Conservation (phyloP, 2,888 invertebrate genomes). For the Neoscelio sp. region DNA sequence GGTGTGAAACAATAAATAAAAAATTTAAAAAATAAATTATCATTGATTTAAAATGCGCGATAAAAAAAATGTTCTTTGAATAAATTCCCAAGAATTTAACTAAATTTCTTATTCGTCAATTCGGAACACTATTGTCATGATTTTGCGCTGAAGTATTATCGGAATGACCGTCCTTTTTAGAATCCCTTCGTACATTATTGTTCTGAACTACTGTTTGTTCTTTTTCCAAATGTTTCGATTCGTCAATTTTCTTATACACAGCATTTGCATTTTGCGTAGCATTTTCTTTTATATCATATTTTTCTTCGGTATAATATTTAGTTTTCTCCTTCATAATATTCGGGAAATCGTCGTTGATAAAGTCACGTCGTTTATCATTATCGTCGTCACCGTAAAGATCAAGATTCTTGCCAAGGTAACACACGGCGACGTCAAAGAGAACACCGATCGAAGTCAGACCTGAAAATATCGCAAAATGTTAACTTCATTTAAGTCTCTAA, state of each 20-base stretch:
- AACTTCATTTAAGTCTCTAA: no score
- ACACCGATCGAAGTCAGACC: constrained; percentile 85
- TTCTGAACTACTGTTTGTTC: constrained; percentile 35
- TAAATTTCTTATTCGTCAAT: constrained; percentile 21
- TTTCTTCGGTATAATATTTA: constrained; percentile 53
- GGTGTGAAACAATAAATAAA: constrained; percentile 31
- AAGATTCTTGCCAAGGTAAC: constrained; percentile 85
- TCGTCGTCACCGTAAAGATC: constrained; percentile 85
- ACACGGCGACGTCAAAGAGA: constrained; percentile 86
- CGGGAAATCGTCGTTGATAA: constrained; percentile 71
- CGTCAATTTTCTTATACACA: constrained; percentile 53
- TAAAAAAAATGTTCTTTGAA: constrained; percentile 4
- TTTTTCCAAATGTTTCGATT: constrained; percentile 27
- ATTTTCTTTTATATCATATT: constrained; percentile 28
- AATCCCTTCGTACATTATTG: constrained; percentile 32
- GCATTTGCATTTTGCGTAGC: constrained; percentile 38
- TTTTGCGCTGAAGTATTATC: constrained; percentile 15
- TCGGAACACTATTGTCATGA: constrained; percentile 49
- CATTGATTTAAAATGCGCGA: constrained; percentile 11
- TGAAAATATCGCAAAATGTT: no score
- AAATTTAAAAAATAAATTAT: constrained; percentile 30
- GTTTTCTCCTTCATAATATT: constrained; percentile 54
- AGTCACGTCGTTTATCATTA: constrained; percentile 76
- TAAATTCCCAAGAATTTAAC: constrained; percentile 3
- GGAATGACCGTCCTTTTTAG: constrained; percentile 23